These are phyloP conservation scores for Strigamia crassipes DNA, from an alignment of 2,888 invertebrate genomes.

Conservation along the genomic window DNA sequence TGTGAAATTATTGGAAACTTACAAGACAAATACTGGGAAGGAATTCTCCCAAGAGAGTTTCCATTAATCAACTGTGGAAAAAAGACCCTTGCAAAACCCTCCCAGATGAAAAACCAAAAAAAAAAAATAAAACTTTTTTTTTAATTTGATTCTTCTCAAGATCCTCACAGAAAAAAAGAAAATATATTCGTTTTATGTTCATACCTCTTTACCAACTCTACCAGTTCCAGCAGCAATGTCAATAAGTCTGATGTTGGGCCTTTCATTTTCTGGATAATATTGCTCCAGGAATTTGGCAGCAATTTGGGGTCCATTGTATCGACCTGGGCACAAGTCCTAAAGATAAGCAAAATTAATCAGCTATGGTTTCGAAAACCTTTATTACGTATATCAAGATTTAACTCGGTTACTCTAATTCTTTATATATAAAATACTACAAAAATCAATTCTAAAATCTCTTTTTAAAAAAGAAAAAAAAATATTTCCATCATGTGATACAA, in stretches of 20 bases:
- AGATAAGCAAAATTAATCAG: slow-evolving; percentile 36
- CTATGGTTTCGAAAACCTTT: not conserved
- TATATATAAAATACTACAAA: too few relatives aligned
- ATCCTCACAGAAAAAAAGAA: not conserved
- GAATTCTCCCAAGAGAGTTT: slow-evolving; percentile 8
- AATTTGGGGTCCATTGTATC: slow-evolving; percentile 56
- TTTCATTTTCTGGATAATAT: slow-evolving; percentile 52
- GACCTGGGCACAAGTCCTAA: slow-evolving; percentile 53
- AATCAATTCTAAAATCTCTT: not conserved
- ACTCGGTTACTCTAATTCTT: too few relatives aligned
- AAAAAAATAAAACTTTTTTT: not conserved
- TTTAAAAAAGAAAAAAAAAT: not conserved
- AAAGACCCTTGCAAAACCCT: not conserved
- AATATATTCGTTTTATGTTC: not conserved
- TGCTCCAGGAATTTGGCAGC: slow-evolving; percentile 55
- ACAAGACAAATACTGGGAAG: slow-evolving; percentile 26
- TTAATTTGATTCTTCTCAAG: not conserved
- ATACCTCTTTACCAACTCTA: slow-evolving; percentile 54
- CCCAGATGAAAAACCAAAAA: too few relatives aligned
- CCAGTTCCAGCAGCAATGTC: slow-evolving; percentile 60
- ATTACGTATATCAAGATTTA: not conserved
- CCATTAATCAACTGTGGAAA: slow-evolving; percentile 24
- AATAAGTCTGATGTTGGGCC: slow-evolving; percentile 54
- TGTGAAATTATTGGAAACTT: slow-evolving; percentile 20
- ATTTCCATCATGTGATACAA: not conserved